These are phyloP conservation scores for Rhagonycha lutea DNA, from an alignment of 2,888 invertebrate species.

Conservation along the genomic window DNA sequence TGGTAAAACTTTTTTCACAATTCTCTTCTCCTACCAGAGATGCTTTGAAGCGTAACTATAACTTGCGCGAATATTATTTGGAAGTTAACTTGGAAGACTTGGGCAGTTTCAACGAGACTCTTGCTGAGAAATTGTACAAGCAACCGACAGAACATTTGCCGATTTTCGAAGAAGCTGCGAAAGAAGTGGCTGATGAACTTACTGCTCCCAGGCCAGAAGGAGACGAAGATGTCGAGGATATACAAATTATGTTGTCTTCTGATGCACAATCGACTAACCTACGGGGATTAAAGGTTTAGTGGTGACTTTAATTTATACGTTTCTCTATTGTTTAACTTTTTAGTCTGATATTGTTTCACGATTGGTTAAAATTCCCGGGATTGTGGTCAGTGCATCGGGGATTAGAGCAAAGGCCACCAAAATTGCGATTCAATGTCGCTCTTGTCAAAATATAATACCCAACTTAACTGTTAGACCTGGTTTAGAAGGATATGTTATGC, in stretches of 20 bases:
- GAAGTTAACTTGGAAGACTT: conserved; percentile 94
- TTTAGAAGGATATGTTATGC: conserved; percentile 93
- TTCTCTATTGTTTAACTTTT: conserved; percentile 36
- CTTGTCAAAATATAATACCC: conserved; percentile 86
- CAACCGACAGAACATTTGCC: conserved; percentile 92
- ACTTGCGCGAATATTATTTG: conserved; percentile 83
- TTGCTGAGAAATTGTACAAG: conserved; percentile 90
- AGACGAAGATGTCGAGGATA: conserved; percentile 86
- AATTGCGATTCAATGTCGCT: conserved; percentile 94
- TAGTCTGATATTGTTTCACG: conserved; percentile 92
- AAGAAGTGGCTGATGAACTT: conserved; percentile 95
- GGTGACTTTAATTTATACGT: conserved; percentile 27
- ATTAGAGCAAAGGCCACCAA: conserved; percentile 94
- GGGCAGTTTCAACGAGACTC: conserved; percentile 88
- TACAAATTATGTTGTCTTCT: conserved; percentile 88
- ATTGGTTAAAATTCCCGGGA: conserved; percentile 93
- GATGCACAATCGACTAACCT: conserved; percentile 81
- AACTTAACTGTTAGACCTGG: conserved; percentile 93
- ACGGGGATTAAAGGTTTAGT: conserved; percentile 80
- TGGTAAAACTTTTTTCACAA: not conserved
- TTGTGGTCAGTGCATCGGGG: conserved; percentile 91
- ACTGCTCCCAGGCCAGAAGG: conserved; percentile 90
- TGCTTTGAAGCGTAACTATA: conserved; percentile 89
- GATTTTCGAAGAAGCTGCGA: conserved; percentile 94
- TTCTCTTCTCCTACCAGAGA: conserved; percentile 68